Conservation (phyloP, 2,888 invertebrate species). For the Spisula solida region DNA sequence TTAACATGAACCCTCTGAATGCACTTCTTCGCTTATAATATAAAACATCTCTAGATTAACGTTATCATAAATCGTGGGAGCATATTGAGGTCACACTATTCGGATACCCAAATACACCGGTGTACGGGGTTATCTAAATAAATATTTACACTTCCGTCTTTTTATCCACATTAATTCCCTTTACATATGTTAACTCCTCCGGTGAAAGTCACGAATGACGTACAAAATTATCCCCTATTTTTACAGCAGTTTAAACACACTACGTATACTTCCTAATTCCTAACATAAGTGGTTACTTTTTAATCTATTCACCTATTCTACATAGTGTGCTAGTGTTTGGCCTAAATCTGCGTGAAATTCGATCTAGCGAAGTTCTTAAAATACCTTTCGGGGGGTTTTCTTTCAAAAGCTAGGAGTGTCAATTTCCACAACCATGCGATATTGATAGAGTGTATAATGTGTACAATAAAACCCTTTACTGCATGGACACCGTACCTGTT, state of each 20-base stretch:
- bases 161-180: neutral
- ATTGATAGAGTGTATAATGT: neutral
- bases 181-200: neutral
- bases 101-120: neutral
- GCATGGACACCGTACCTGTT: neutral
- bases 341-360: neutral
- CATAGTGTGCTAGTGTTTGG: neutral
- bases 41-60: neutral
- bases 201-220: neutral
- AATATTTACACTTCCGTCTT: conserved; percentile 22
- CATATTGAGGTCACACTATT: neutral
- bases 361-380: neutral
- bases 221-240: neutral
- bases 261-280: neutral
- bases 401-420: neutral
- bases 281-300: neutral
- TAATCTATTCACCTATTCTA: neutral
- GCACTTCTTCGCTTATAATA: no score
- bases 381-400: neutral
- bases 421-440: neutral
- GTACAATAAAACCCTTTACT: neutral
- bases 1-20: neutral
- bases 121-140: conserved; percentile 7
- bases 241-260: neutral
- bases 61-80: neutral